Evolutionary conservation across 2,888 invertebrate genomes (phyloP).

Genomic region (Trichopria drosophilae): DNA sequence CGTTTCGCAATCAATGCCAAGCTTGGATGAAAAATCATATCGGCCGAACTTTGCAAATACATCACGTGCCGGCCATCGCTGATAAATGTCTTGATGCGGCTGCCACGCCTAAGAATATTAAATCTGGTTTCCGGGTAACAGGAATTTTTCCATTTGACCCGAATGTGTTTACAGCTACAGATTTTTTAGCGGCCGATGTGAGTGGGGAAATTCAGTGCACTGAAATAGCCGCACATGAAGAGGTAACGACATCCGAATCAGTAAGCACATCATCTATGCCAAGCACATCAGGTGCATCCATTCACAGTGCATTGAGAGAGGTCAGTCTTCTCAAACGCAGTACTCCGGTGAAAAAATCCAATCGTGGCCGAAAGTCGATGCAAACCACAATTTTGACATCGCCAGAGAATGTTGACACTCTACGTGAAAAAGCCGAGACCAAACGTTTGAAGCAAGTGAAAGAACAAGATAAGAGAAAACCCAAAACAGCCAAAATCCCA

Average conservation of each 20-base stretch:
- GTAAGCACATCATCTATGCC: background rate
- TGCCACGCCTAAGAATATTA: background rate
- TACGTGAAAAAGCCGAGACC: constrained; percentile 3
- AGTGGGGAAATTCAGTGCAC: constrained; percentile 1
- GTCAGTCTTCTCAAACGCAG: constrained; percentile 1
- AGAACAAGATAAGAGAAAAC: too few relatives aligned
- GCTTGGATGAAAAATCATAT: constrained; percentile 10
- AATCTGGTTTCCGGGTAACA: background rate
- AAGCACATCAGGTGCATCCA: constrained; percentile 7
- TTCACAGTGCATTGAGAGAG: constrained; percentile 5
- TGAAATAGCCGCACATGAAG: background rate
- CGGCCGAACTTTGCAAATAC: background rate
- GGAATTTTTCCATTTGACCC: constrained; percentile 3
- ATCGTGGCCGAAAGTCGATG: too few relatives aligned
- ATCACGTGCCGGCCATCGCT: background rate
- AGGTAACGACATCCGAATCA: background rate
- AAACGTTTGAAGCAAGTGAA: too few relatives aligned
- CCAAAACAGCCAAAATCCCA: too few relatives aligned
- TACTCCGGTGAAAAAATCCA: background rate
- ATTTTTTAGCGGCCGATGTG: constrained; percentile 3
- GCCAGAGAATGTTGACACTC: constrained; percentile 1
- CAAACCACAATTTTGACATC: constrained; percentile 1
- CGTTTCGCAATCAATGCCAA: background rate
- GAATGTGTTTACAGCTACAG: background rate
- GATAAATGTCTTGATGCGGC: background rate